Evolutionary conservation across 2,888 invertebrate species (phyloP), one percentile per base, ranked within the genome.

Genomic region (Cryptus viduatorius): DNA sequence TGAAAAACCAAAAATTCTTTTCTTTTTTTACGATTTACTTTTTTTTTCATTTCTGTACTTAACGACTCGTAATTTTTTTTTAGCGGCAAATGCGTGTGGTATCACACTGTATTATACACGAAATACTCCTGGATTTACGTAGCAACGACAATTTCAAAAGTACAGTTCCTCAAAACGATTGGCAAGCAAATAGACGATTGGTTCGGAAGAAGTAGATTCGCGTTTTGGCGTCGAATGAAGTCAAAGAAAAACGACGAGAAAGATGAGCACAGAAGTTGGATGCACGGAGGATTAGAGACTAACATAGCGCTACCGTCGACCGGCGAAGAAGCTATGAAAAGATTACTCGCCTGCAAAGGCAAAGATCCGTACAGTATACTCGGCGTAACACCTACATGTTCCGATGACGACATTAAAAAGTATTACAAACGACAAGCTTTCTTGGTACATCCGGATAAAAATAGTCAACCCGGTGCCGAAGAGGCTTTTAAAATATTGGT

Each of bases 401-500:
- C 97, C 14, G 98, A 98, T 92, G 98, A 98, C 88, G 98, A 98
- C 91, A 98, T 99, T 90, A 98, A 98, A 92, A 97, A 97, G 90
- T 98, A 98, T 95, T 99, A 98, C 94, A 97, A 98, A 91, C 96
- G 97, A 89, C 98, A 98, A 94, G 98, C 98, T 8, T 97, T 98
- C 90, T 95, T 99, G 53, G 98, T 99, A 50, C 99, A 99, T 94
- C 99, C 99, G 0, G 98, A 99, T 93, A 99, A 99, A 94, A 99
- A 98, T 94, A 97, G 97, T 91, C 98, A 98, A 93, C 97, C 98
- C 4, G 98, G 98, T 44, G 98, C 98, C 0, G 98, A 98, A 92
- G 98, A 99, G 94, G 98, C 98, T 50, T 99, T 98, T 94, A 98
- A 98, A 94, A 98, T 99, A 92, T 94, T 99, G 87, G 98, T 98